These are phyloP conservation scores for Pangasius mekongensis DNA, from an alignment of 2,797 vertebrate species.

Conservation along the genomic window DNA sequence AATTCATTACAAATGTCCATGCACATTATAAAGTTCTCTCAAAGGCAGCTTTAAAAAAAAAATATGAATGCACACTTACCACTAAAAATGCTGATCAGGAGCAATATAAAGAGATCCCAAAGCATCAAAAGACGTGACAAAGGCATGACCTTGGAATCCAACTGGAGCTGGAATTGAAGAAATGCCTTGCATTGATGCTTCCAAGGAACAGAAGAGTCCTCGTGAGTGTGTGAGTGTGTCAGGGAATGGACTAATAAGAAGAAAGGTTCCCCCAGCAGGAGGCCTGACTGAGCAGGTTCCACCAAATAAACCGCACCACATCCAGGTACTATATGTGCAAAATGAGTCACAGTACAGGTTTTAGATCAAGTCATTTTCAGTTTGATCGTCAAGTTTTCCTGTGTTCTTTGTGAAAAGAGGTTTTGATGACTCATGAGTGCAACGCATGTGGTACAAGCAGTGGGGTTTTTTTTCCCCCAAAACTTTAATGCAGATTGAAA, in stretches of 20 bases:
- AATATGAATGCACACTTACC: conserved; percentile 38
- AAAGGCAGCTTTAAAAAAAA: neutral
- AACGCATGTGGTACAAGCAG: neutral
- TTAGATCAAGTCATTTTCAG: neutral
- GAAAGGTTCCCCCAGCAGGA: conserved; percentile 30
- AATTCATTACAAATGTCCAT: neutral
- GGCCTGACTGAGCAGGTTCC: conserved; percentile 3
- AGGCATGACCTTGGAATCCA: conserved; percentile 38
- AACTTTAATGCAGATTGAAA: neutral
- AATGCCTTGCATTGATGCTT: neutral
- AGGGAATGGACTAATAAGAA: conserved; percentile 15
- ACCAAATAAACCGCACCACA: conserved; percentile 2
- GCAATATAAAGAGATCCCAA: conserved; percentile 8
- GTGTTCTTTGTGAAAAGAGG: neutral
- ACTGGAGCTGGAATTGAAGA: conserved; percentile 6
- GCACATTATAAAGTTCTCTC: neutral
- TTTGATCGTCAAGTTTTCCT: neutral
- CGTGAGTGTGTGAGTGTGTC: neutral
- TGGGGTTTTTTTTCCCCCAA: neutral
- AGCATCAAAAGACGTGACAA: neutral
- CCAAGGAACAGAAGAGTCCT: conserved; percentile 28
- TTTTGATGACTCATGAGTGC: neutral
- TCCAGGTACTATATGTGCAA: neutral
- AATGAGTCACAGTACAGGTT: neutral
- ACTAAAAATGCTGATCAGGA: conserved; percentile 27